Conservation (phyloP, 2,113 vertebrate species). For the Meles meles region DNA sequence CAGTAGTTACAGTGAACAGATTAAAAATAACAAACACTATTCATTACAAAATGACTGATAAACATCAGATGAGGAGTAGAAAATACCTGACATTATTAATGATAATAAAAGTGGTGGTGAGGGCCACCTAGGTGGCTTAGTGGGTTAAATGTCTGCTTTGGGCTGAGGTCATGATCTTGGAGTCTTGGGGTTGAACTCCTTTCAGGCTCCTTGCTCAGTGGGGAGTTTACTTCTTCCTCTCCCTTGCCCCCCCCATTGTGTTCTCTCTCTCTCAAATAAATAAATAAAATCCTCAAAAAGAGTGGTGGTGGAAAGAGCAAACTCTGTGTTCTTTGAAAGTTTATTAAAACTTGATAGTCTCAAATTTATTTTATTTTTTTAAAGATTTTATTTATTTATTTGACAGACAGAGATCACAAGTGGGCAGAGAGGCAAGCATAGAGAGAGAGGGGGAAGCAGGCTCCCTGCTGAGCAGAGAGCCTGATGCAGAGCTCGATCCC, state of each 20-base stretch:
- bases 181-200: neutral
- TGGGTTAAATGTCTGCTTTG: neutral
- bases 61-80: neutral
- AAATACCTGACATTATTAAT: neutral
- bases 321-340: neutral
- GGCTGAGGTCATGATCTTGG: neutral
- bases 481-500: too few relatives aligned
- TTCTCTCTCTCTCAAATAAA: neutral
- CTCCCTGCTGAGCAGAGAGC: too few relatives aligned
- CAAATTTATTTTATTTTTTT: neutral
- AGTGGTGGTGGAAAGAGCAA: neutral
- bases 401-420: too few relatives aligned
- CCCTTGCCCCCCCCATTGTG: neutral
- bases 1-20: neutral
- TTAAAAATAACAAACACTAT: neutral
- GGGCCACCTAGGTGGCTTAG: neutral
- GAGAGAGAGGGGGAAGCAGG: too few relatives aligned
- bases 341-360: neutral
- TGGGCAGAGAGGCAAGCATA: too few relatives aligned
- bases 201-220: neutral
- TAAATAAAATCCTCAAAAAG: neutral
- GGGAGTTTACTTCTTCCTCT: neutral
- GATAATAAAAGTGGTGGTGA: neutral
- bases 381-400: too few relatives aligned
- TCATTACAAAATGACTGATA: neutral